These are phyloP conservation scores for Lepidonotus clava DNA, from an alignment of 2,888 invertebrate species.

Conservation along the genomic window DNA sequence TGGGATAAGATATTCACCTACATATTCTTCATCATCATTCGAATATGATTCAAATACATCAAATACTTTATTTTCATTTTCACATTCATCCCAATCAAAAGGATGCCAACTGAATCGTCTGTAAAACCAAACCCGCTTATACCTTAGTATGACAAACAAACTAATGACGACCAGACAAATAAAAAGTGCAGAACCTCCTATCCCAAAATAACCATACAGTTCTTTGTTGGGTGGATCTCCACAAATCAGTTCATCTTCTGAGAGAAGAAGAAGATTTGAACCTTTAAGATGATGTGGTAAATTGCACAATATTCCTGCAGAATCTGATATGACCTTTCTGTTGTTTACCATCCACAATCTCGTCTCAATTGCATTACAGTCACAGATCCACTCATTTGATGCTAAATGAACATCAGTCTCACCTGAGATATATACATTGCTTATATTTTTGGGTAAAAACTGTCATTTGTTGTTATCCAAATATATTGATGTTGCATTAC, in stretches of 20 bases:
- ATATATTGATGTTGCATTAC: neutral
- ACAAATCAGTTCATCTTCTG: neutral
- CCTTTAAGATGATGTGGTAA: neutral
- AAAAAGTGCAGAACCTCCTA: neutral
- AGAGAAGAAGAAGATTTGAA: neutral
- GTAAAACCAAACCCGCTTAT: constrained; percentile 16
- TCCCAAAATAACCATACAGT: neutral
- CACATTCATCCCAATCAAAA: constrained; percentile 46
- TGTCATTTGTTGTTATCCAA: neutral
- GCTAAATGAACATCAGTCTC: neutral
- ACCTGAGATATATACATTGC: neutral
- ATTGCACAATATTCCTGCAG: neutral
- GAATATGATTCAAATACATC: constrained; percentile 44
- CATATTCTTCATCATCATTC: constrained; percentile 13
- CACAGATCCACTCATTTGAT: neutral
- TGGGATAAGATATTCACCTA: neutral
- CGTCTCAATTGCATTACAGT: neutral
- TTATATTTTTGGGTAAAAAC: neutral
- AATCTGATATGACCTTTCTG: neutral
- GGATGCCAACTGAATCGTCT: constrained; percentile 10
- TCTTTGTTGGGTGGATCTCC: constrained; percentile 11
- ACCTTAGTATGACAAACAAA: neutral
- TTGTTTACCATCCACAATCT: neutral
- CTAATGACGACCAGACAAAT: neutral
- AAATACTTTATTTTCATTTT: constrained; percentile 40